Evolutionary conservation across 2,113 vertebrate genomes (phyloP).

Genomic region (Notiomystis cincta): DNA sequence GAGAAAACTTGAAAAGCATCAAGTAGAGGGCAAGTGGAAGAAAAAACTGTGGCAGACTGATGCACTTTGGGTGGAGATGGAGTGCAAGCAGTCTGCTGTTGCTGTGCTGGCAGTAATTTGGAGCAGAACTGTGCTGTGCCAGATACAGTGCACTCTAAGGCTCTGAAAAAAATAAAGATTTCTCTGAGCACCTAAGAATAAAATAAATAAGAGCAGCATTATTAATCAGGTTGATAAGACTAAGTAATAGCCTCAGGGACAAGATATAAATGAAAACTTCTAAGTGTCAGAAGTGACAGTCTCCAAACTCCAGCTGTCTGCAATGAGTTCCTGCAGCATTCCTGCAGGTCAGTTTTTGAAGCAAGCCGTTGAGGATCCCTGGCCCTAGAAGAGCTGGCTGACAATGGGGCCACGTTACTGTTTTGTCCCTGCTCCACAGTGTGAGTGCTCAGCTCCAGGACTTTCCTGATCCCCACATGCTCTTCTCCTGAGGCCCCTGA

Average conservation of each 20-base stretch:
- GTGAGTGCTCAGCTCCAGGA: background rate
- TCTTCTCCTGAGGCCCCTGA: background rate
- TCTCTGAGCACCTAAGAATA: background rate
- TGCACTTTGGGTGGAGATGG: background rate
- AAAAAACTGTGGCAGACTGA: background rate
- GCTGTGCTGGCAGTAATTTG: background rate
- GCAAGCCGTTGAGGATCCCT: background rate
- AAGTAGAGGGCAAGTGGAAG: background rate
- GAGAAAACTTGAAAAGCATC: background rate
- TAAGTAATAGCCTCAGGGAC: background rate
- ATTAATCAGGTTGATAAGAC: background rate
- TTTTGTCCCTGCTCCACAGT: background rate
- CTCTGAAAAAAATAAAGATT: background rate
- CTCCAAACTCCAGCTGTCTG: background rate
- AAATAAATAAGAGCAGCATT: background rate
- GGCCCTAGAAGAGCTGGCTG: background rate
- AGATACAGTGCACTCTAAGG: background rate
- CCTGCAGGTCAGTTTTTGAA: background rate
- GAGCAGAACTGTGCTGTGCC: background rate
- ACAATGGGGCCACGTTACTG: no score
- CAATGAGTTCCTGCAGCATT: background rate
- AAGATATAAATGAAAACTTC: background rate
- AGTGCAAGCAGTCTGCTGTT: background rate
- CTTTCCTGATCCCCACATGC: background rate
- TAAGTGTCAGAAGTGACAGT: background rate